These are phyloP conservation scores for Otis tarda DNA, from an alignment of 2,113 vertebrate genomes.

Conservation along the genomic window DNA sequence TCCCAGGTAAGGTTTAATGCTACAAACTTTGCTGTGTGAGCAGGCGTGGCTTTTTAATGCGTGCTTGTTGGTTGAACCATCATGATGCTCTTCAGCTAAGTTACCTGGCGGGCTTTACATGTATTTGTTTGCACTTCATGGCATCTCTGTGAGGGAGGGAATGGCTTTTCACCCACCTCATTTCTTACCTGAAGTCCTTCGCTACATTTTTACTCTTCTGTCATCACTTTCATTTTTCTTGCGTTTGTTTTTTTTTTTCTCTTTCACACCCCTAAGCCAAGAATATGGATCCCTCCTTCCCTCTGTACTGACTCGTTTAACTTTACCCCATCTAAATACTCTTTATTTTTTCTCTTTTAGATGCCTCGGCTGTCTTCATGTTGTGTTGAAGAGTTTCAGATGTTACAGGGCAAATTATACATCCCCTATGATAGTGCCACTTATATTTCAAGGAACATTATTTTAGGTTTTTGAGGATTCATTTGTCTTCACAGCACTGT, in stretches of 20 bases:
- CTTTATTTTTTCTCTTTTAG: neutral
- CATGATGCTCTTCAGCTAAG: neutral
- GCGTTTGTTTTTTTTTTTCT: neutral
- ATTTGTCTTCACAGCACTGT: neutral
- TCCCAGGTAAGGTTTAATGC: neutral
- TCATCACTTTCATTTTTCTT: neutral
- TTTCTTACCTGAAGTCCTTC: neutral
- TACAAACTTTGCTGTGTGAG: neutral
- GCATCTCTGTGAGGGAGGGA: neutral
- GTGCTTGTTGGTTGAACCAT: neutral
- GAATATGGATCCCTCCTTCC: neutral
- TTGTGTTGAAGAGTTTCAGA: neutral
- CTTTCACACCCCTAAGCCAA: neutral
- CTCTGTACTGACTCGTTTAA: neutral
- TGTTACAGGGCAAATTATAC: neutral
- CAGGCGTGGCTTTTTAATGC: neutral
- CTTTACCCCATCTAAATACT: neutral
- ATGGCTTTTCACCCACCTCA: neutral
- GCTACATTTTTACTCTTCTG: neutral
- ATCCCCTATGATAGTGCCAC: neutral
- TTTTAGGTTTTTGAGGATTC: neutral
- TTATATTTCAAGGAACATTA: neutral
- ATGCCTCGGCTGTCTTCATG: neutral
- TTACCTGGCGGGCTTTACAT: neutral
- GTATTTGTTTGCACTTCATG: rapidly evolving